Conservation (phyloP, 2,113 vertebrate species). For the Aviceda subcristata region DNA sequence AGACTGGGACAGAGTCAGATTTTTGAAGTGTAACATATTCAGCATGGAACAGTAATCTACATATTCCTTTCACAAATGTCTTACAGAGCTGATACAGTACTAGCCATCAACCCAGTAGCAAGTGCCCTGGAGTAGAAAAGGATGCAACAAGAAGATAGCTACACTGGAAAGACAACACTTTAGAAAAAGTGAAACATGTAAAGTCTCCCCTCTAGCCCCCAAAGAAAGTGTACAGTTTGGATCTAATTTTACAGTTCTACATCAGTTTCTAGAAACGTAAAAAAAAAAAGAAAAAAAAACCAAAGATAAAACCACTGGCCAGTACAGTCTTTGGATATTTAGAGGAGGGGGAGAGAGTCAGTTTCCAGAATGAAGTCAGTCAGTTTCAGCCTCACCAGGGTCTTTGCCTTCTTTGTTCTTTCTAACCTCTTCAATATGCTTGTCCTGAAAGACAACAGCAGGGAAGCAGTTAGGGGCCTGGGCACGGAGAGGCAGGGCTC, state of each 20-base stretch:
- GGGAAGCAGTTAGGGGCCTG: neutral
- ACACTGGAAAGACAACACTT: conserved; percentile 85
- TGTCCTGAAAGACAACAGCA: conserved; percentile 79
- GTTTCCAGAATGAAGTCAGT: conserved; percentile 68
- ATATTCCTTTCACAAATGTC: conserved; percentile 73
- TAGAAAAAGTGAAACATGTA: conserved; percentile 80
- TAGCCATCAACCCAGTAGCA: conserved; percentile 72
- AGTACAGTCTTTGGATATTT: conserved; percentile 88
- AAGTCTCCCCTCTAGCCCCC: conserved; percentile 77
- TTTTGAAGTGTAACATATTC: conserved; percentile 71
- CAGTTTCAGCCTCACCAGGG: conserved; percentile 77
- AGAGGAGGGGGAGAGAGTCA: conserved; percentile 77
- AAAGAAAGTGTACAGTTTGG: conserved; percentile 74
- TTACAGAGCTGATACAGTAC: conserved; percentile 79
- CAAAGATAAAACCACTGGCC: conserved; percentile 82
- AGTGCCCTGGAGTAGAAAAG: conserved; percentile 76
- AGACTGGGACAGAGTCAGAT: conserved; percentile 73
- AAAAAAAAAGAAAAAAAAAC: conserved; percentile 71
- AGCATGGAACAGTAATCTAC: conserved; percentile 74
- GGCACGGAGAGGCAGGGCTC: neutral
- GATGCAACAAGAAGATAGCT: conserved; percentile 81
- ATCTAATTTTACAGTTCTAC: conserved; percentile 79
- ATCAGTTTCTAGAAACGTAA: conserved; percentile 75
- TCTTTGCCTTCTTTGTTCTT: conserved; percentile 95
- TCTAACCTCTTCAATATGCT: conserved; percentile 92